Base-by-base conservation (phyloP, 30 jellyfish, hydroid and myxozoan genomes). In the Cassiopea andromeda region DNA sequence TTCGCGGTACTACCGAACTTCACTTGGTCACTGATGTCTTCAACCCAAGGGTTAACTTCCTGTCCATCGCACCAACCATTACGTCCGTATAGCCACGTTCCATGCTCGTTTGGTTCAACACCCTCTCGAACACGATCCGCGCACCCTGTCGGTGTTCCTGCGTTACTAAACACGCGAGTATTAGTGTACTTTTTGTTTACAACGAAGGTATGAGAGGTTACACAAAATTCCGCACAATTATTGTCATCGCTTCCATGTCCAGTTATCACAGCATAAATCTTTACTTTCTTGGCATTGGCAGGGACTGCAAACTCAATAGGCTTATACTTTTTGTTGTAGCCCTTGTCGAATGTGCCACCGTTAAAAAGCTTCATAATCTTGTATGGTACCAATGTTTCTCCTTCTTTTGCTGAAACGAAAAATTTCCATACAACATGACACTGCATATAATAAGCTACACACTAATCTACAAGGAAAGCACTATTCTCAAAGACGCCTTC, bases 31-130 rank as follows among this genome's bases (percentile, higher is more conserved):
- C 98, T 96, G 18, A 96, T 89, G 60, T 96, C 99, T 77, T 96
- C 97, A 19, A 96, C 92, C 99, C 99, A 96, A 1, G 99, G 99
- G 60, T 85, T 93, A 15, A 96, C 99, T 70, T 96, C 97, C 71
- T 96, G 97, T 3, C 99, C 99, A 69, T 96, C 99, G 60, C 99
- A 96, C 99, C 99, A 96, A 14, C 99, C 99, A 75, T 96, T 93
- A 2, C 99, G 98, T 7, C 99, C 99, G 73, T 96, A 96, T 68
- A 96, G 81, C 99, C 99, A 96, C 10, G 99, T 96, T 12, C 99
- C 99, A 72, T 96, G 98, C 85, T 96, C 99, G 85, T 96, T 96
- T 19, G 99, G 99, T 48, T 92, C 98, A 44, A 96, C 97, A 27
- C 99, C 99, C 2, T 90, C 94, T 12, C 90, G 67, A 5, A 96